Conservation (phyloP, 2,888 invertebrate genomes). For the Mystacides longicornis region DNA sequence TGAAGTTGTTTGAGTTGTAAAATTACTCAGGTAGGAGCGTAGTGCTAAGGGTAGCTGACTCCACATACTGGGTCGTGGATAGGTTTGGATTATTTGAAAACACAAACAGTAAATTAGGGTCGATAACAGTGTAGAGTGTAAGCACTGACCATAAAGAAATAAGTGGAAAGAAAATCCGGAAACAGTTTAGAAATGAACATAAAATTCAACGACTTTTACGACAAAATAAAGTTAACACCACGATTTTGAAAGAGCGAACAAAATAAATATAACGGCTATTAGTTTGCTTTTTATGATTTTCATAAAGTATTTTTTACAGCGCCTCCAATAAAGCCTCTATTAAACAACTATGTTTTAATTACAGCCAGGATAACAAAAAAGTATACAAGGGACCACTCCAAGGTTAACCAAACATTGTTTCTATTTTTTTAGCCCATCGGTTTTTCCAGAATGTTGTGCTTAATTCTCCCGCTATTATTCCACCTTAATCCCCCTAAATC, state of each 20-base stretch:
- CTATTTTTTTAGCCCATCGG: too few species aligned
- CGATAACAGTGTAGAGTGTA: constrained; percentile 1
- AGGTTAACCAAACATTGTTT: too few species aligned
- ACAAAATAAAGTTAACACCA: constrained; percentile 1
- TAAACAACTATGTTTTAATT: not conserved
- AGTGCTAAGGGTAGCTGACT: too few species aligned
- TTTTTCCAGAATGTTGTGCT: too few species aligned
- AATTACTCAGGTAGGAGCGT: too few species aligned
- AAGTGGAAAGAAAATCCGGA: constrained; percentile 2
- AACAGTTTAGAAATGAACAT: constrained; percentile 2
- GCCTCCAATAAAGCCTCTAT: not conserved
- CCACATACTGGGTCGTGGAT: too few species aligned
- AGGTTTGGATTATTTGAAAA: constrained; percentile 1
- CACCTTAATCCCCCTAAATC: not conserved
- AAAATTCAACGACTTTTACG: constrained; percentile 2
- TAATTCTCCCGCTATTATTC: not conserved
- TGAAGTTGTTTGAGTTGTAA: too few species aligned
- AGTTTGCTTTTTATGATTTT: not conserved
- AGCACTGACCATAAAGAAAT: constrained; percentile 1
- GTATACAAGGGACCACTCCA: too few species aligned
- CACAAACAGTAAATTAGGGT: not conserved
- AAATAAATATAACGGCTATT: not conserved
- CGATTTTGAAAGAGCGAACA: not conserved
- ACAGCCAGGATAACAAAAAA: not conserved
- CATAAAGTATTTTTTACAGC: not conserved